Evolutionary conservation across 2,113 vertebrate genomes (phyloP).

Genomic region (Elgaria multicarinata): DNA sequence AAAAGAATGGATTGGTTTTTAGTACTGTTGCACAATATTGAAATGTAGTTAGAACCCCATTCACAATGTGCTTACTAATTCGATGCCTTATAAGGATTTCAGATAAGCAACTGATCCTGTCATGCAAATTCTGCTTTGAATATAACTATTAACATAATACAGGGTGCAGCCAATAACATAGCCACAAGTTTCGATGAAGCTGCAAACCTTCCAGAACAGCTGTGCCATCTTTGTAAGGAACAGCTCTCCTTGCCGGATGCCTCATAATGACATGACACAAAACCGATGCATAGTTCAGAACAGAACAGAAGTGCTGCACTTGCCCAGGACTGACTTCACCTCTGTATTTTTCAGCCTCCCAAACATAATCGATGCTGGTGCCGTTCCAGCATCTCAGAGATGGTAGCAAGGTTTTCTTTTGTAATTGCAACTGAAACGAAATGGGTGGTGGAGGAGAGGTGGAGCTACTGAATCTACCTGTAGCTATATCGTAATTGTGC

Average conservation of each 20-base stretch:
- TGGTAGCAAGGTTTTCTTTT: neutral
- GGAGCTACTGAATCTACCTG: neutral
- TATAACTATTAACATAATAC: neutral
- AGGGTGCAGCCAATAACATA: neutral
- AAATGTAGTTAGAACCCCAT: neutral
- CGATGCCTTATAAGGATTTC: neutral
- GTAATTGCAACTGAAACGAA: neutral
- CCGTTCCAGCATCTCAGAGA: neutral
- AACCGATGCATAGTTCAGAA: neutral
- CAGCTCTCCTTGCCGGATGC: neutral
- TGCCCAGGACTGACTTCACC: neutral
- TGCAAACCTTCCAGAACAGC: neutral
- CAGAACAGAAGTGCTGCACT: neutral
- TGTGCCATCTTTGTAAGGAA: neutral
- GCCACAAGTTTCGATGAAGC: neutral
- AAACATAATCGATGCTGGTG: neutral
- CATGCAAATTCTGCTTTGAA: neutral
- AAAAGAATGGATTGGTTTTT: neutral
- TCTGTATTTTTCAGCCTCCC: neutral
- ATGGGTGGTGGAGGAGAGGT: no score
- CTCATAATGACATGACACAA: neutral
- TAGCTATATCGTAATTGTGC: neutral
- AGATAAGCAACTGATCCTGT: neutral
- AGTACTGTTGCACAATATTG: neutral
- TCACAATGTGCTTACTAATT: neutral